Conservation (phyloP, 2,888 invertebrate genomes). For the Lamellibrachia satsuma region DNA sequence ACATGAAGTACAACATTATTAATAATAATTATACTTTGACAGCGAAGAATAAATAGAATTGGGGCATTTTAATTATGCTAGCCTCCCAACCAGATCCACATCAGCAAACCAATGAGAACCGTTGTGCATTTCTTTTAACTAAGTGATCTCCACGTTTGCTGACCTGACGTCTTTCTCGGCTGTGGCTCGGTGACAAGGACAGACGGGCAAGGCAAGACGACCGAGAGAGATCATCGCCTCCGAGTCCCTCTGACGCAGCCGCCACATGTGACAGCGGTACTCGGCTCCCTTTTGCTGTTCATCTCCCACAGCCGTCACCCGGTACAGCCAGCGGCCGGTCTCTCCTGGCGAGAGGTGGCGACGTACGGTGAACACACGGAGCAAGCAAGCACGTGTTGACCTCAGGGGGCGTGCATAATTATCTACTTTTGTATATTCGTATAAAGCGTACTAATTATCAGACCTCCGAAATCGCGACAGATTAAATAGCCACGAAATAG, state of each 20-base stretch:
- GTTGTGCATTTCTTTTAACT: not conserved
- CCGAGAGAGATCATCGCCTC: not conserved
- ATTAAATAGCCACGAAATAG: no score
- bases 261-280: not conserved
- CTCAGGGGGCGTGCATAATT: no score
- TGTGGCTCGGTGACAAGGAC: not conserved
- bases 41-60: no score
- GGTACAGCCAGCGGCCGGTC: not conserved
- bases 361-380: not conserved
- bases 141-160: not conserved
- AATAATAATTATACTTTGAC: no score
- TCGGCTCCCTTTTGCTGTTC: not conserved
- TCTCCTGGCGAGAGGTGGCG: not conserved
- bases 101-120: not conserved
- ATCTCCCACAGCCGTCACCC: not conserved
- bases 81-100: no score
- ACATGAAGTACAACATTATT: no score
- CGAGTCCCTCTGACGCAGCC: not conserved
- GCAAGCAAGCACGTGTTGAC: not conserved
- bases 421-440: no score
- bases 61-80: no score
- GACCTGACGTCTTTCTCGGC: conserved; percentile 3
- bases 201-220: not conserved
- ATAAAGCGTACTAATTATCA: no score
- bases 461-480: no score